Evolutionary conservation across 2,113 vertebrate genomes (phyloP), one percentile per base, ranked within the genome.

Genomic region (Myocastor coypus): DNA sequence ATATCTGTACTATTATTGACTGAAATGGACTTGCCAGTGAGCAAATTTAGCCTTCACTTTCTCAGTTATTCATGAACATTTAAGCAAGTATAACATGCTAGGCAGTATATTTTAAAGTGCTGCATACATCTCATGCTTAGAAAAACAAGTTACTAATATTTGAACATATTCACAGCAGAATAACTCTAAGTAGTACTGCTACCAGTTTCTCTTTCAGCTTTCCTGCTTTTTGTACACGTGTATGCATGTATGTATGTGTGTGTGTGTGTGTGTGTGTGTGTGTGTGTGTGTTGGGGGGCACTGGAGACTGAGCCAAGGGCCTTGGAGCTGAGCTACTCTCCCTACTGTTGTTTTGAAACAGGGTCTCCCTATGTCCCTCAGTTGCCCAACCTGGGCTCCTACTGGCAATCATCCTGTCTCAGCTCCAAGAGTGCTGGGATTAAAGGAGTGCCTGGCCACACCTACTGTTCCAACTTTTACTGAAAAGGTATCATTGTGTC

Each of bases 121-220:
- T 61, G 13, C 20, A 6, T 42, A 96, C 87, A 11, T 83, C 66
- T 69, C 42, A 89, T 32, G 0, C 78, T 83, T 32, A 93, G 92
- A 94, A 73, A 40, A 95, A 52, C 19, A 91, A 55, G 61, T 86
- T 91, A 20, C 24, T 95, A 91, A 89, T 42, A 85, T 83, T 86
- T 89, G 40, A 9, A 32, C 2, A 64, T 50, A 13, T 80, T 78
- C 77, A 40, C 40, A 83, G 75, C n/a, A 68, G 94, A 88, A 59
- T 34, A 42, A n/a, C n/a, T 94, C 17, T 87, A 71, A 26, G 30
- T 9, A 86, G n/a, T n/a, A 89, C 69, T 50, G 28, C 55, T 14
- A 61, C 52, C 42, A n/a, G 26, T 80, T 93, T 89, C 37, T 89
- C 50, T 80, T 12, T 8, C 17, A 34, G 77, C 50, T 20, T 20